Evolutionary conservation across 2,797 vertebrate species (phyloP), one percentile per base, ranked within the genome.

Genomic region (Pitangus sulphuratus): DNA sequence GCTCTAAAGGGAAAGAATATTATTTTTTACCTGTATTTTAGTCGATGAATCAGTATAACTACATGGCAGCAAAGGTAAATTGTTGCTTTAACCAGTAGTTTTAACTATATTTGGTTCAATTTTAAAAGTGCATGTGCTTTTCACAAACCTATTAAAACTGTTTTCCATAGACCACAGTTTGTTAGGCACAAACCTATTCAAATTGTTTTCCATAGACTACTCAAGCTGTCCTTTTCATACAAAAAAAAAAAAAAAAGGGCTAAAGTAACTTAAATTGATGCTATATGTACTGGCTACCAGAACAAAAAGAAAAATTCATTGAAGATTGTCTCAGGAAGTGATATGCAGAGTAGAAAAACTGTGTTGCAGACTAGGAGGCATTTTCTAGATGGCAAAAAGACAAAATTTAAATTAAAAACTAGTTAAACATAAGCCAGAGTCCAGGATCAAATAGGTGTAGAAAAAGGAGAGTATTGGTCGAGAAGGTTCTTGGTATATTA

Each of bases 271-370:
- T 92, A 84, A 75, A 89, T 61, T 70, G 25, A 53, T 15, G 6
- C 21, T 81, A 51, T 37, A 91, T 74, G 58, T 72, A 71, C 44
- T 85, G 84, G 35, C 51, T 91, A 64, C 12, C 50, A 94, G 75
- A 92, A 82, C 24, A 88, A 89, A 42, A 28, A 15, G 33, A 24
- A 50, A 31, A 64, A 1, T 94, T 86, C 61, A 54, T 56, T 89
- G 62, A 93, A 60, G 57, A 56, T 37, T 80, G 62, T 61, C 47
- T 94, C 47, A 87, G 90, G 39, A 95, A 93, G 61, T 72, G 87
- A 94, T 68, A 94, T 56, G 51, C 15, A 33, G 47, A 93, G 87
- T 76, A 96, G 79, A 91, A 91, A 96, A 87, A 50, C 39, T 87
- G 24, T 78, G 62, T 56, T 82, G 83, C 74, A 86, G 85, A 68